phyloP scores from a whole-genome alignment of 2,797 vertebrate genomes.

The Mus minutoides region DNA sequence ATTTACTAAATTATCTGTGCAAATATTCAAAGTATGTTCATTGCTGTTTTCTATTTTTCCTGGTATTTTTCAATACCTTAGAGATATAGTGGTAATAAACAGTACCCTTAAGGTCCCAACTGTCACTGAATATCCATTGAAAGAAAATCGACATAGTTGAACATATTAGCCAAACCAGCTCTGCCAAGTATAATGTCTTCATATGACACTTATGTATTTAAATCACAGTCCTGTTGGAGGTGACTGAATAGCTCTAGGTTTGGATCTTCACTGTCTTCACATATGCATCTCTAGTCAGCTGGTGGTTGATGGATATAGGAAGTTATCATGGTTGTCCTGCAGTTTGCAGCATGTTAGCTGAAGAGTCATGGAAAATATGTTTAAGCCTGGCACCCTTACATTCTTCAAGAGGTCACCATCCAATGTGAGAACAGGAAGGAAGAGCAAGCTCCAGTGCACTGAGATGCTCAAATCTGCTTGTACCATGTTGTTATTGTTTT shows the following conservation, averaged over 20 bases:
- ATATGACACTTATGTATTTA: not conserved
- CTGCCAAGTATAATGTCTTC: not conserved
- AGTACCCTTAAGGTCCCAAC: not conserved
- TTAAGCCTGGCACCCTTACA: not conserved
- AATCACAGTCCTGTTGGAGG: too few relatives aligned
- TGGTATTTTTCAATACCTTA: not conserved
- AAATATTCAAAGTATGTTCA: not conserved
- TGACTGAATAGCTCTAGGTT: not conserved
- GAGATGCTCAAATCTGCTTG: not conserved
- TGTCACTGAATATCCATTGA: not conserved
- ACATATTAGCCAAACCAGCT: not conserved
- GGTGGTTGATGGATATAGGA: not conserved
- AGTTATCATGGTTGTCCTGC: not conserved
- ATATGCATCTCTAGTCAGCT: fast-evolving
- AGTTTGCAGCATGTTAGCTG: not conserved
- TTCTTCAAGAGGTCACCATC: not conserved
- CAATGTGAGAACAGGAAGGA: not conserved
- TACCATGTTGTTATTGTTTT: not conserved
- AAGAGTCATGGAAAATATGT: not conserved
- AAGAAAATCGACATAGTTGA: not conserved
- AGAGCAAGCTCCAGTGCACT: not conserved
- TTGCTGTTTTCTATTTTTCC: not conserved
- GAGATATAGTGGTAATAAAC: not conserved
- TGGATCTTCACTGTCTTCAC: not conserved
- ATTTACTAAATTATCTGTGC: not conserved